Conservation (phyloP, 2,888 invertebrate species). For the Limnephilus auricula region DNA sequence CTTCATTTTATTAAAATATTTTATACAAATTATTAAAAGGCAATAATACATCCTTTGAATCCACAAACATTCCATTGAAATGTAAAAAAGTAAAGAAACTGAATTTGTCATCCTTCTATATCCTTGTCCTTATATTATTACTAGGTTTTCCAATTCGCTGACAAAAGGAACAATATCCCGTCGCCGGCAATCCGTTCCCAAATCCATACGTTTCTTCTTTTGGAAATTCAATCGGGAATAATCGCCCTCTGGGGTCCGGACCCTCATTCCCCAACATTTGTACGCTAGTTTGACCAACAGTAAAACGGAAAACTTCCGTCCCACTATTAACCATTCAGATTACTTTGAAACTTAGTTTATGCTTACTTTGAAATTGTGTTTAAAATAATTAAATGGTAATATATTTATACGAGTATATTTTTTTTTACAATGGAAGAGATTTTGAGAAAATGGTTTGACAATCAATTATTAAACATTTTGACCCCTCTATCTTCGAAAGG, state of each 20-base stretch:
- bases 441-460: too few relatives aligned
- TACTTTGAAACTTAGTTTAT: not conserved
- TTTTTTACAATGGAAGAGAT: too few relatives aligned
- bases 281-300: conserved; percentile 31
- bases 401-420: too few relatives aligned
- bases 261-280: conserved; percentile 43
- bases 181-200: conserved; percentile 44
- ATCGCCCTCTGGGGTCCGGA: conserved; percentile 37
- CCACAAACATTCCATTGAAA: not conserved
- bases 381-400: not conserved
- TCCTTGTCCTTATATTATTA: conserved; percentile 6
- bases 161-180: conserved; percentile 50
- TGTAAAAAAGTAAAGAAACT: conserved; percentile 1
- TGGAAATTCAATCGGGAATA: conserved; percentile 52
- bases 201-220: conserved; percentile 48
- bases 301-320: conserved; percentile 26
- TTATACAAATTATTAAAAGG: not conserved
- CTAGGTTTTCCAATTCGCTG: conserved; percentile 44
- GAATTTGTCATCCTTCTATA: conserved; percentile 39
- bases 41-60: not conserved
- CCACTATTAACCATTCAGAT: not conserved
- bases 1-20: too few relatives aligned
- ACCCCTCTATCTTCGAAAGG: too few relatives aligned
- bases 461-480: too few relatives aligned
- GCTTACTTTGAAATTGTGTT: not conserved